These are phyloP conservation scores for Propithecus deckenii DNA, from an alignment of 2,797 vertebrate species.

Conservation along the genomic window DNA sequence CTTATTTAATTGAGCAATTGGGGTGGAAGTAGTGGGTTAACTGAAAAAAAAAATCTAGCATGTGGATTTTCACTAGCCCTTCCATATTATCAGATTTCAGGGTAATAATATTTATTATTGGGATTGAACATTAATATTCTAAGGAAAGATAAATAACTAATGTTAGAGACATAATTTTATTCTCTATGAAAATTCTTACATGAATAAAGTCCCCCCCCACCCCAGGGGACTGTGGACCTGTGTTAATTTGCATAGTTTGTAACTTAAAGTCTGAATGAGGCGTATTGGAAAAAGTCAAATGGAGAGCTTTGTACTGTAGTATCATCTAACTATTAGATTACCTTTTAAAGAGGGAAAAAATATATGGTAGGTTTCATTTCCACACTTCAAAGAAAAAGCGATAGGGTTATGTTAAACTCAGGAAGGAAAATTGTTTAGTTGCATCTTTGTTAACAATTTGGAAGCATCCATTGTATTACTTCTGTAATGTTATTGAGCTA, in stretches of 20 bases:
- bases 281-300: neutral
- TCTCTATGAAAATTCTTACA: slow-evolving; percentile 44
- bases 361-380: slow-evolving; percentile 56
- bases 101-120: neutral
- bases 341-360: slow-evolving; percentile 48
- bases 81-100: neutral
- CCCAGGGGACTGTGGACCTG: neutral
- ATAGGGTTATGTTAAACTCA: slow-evolving; percentile 71
- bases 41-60: neutral
- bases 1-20: slow-evolving; percentile 35
- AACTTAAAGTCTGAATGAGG: slow-evolving; percentile 22
- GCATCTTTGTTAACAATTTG: slow-evolving; percentile 85
- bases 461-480: slow-evolving; percentile 87
- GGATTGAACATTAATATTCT: slow-evolving; percentile 8
- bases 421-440: slow-evolving; percentile 76
- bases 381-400: slow-evolving; percentile 65
- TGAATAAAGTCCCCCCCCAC: neutral
- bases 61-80: slow-evolving; percentile 27
- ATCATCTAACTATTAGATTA: slow-evolving; percentile 43
- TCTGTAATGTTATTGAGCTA: slow-evolving; percentile 87
- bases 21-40: neutral
- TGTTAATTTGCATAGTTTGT: slow-evolving; percentile 11
- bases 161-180: slow-evolving; percentile 5
- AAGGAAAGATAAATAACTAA: slow-evolving; percentile 31
- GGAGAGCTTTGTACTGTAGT: neutral